A percentile compares a stretch with the other conserved stretches of the same genome.
Conservation (phyloP, 2,113 vertebrate genomes). For the Antechinus stuartii region DNA sequence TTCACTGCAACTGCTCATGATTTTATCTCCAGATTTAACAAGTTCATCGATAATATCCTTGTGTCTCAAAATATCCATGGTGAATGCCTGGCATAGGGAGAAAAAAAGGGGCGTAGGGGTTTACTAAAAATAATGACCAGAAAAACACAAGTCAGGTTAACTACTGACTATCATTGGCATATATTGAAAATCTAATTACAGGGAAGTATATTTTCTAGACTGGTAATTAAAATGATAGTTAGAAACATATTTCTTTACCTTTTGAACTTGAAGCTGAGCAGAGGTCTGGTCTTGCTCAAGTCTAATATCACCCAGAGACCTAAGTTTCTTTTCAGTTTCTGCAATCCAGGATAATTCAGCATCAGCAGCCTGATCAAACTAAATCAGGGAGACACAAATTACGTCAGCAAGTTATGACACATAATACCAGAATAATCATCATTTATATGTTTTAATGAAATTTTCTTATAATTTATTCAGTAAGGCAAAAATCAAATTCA, state of each 20-base stretch:
- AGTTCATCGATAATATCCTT: conserved; percentile 96
- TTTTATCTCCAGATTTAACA: conserved; percentile 90
- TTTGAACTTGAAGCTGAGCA: conserved; percentile 96
- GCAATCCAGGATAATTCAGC: conserved; percentile 93
- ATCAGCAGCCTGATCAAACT: conserved; percentile 96
- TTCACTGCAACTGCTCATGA: conserved; percentile 90
- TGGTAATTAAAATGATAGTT: conserved; percentile 73
- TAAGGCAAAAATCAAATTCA: not conserved
- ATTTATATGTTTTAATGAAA: conserved; percentile 17
- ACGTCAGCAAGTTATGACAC: conserved; percentile 64
- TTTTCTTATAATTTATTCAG: not conserved
- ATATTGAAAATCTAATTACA: conserved; percentile 71
- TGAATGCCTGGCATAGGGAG: conserved; percentile 88
- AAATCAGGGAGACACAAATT: conserved; percentile 78
- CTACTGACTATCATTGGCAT: conserved; percentile 44
- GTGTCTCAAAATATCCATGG: conserved; percentile 98
- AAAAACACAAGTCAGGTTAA: conserved; percentile 54
- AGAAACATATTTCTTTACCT: conserved; percentile 88
- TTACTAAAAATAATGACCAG: conserved; percentile 49
- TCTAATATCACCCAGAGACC: conserved; percentile 92
- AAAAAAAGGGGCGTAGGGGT: not conserved
- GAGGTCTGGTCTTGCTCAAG: conserved; percentile 96
- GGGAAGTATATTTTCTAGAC: conserved; percentile 66
- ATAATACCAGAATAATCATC: conserved; percentile 54
- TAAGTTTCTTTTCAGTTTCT: conserved; percentile 92